Evolutionary conservation across 2,113 vertebrate genomes (phyloP), one percentile per base, ranked within the genome.

Genomic region (Rattus rattus): DNA sequence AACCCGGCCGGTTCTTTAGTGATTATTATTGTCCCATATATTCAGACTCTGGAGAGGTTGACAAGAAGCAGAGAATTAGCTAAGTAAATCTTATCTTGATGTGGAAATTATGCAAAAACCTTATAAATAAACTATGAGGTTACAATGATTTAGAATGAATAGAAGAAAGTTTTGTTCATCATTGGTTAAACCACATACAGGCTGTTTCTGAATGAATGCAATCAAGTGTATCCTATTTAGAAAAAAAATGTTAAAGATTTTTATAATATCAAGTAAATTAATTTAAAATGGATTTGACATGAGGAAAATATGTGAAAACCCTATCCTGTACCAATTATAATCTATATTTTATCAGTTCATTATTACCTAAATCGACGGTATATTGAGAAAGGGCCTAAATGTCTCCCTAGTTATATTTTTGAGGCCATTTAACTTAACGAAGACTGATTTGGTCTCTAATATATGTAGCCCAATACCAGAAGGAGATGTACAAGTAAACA

Each of bases 281-380:
- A 59, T 59, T 87, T 87, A 96, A 96, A 84, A 73, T 56, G 11
- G 13, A 67, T 92, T n/a, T 92, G n/a, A 72, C 19, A 73, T 79
- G 33, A 87, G 36, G 11, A 70, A 90, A 77, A 88, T 12, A 59
- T 77, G 19, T 2, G 83, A 77, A 77, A 88, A 61, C 14, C 9
- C 39, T 90, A 11, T 33, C 10, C 39, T 26, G 54, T 17, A 61
- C n/a, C 39, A 92, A 22, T 84, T 87, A n/a, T 75, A 8, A 43
- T 24, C 0, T 26, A 9, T 47, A 28, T 56, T 84, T 72, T 28
- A 7, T 67, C 49, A 70, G 43, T 28, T 33, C 3, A 22, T 86
- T 90, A 30, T 88, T 94, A 83, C 10, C 39, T 73, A 43, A 95
- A 73, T 88, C n/a, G 90, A 84, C 33, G 84, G 5, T 17, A 5